Percentiles rank a stretch among this genome's conserved stretches.
phyloP scores from a whole-genome alignment of 1,140 invertebrate genomes.

The Leptinotarsa undecemlineata region DNA sequence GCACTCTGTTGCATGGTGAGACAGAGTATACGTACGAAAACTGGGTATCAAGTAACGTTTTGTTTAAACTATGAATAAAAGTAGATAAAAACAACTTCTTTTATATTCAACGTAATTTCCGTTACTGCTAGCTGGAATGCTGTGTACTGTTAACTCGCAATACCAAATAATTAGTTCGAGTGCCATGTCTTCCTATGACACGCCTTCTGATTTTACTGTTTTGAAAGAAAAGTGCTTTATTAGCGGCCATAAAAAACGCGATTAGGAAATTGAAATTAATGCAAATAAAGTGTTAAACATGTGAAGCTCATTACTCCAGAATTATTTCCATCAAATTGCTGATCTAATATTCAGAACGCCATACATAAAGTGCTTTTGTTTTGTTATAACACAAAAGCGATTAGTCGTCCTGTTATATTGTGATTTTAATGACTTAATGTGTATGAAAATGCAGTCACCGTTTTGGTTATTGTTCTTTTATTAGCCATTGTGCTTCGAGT shows the following conservation, averaged over 20 bases:
- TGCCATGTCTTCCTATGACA: constrained; percentile 25
- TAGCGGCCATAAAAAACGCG: constrained; percentile 37
- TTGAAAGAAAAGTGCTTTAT: constrained; percentile 40
- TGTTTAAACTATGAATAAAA: no score
- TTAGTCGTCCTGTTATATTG: constrained; percentile 9
- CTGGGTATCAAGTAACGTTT: no score
- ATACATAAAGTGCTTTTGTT: constrained; percentile 23
- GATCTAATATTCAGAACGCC: constrained; percentile 39
- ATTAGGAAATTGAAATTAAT: constrained; percentile 44
- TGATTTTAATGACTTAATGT: constrained; percentile 1
- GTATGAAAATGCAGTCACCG: background rate
- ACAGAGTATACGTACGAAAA: no score
- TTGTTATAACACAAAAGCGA: constrained; percentile 17
- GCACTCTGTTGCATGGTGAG: no score
- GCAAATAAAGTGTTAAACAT: constrained; percentile 44
- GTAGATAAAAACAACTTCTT: no score
- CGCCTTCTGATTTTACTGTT: constrained; percentile 36
- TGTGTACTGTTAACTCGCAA: background rate
- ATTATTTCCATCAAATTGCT: constrained; percentile 29
- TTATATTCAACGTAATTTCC: no score
- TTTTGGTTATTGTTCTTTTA: constrained; percentile 6
- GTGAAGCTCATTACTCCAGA: constrained; percentile 41
- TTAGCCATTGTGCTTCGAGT: background rate
- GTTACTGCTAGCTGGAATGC: no score
- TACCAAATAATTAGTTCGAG: background rate